These are phyloP conservation scores for Leptonema lineaticorne DNA, from an alignment of 1,140 invertebrate genomes.

Conservation along the genomic window DNA sequence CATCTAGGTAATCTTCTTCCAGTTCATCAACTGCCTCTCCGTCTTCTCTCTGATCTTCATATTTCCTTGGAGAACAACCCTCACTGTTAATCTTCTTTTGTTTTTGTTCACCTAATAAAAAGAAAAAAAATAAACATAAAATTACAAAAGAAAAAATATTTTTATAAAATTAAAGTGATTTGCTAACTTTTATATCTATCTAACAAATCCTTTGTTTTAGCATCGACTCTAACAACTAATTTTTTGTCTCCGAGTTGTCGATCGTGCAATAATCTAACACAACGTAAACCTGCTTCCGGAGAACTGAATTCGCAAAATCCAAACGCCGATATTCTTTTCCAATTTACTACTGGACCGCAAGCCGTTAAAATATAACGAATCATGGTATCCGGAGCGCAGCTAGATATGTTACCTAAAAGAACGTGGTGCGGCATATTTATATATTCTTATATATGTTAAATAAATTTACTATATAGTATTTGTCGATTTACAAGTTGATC, in stretches of 20 bases:
- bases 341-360: slow-evolving; percentile 91
- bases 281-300: slow-evolving; percentile 91
- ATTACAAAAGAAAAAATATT: not conserved
- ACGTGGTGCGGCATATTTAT: too few species aligned
- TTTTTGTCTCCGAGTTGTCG: slow-evolving; percentile 91
- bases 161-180: not conserved
- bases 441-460: too few species aligned
- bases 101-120: slow-evolving; percentile 35
- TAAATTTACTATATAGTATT: too few species aligned
- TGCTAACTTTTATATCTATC: slow-evolving; percentile 88
- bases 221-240: slow-evolving; percentile 95
- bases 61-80: slow-evolving; percentile 43
- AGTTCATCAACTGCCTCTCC: slow-evolving; percentile 50
- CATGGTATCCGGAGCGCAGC: slow-evolving; percentile 92
- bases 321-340: slow-evolving; percentile 98
- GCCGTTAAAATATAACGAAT: slow-evolving; percentile 87
- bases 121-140: not conserved
- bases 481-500: slow-evolving; percentile 15
- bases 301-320: slow-evolving; percentile 96
- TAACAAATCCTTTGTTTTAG: slow-evolving; percentile 91
- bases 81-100: slow-evolving; percentile 50
- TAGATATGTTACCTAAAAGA: slow-evolving; percentile 89
- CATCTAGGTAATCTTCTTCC: slow-evolving; percentile 77
- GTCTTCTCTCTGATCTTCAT: slow-evolving; percentile 41
- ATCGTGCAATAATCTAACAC: slow-evolving; percentile 92